Conservation (phyloP, 2,888 invertebrate genomes). For the Orthosia gracilis region DNA sequence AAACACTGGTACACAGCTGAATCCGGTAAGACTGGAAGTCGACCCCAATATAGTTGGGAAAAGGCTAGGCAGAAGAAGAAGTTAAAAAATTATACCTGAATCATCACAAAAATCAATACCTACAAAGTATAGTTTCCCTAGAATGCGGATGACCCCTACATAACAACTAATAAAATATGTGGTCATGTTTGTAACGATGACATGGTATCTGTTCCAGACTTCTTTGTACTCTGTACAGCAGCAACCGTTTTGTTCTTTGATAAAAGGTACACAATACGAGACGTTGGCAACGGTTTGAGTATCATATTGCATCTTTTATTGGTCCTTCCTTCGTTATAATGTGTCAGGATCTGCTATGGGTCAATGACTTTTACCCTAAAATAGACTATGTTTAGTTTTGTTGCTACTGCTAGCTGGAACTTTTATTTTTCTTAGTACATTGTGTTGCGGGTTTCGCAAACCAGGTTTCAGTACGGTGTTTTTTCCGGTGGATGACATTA, state of each 20-base stretch:
- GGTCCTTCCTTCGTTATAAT: neutral
- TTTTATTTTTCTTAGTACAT: conserved; percentile 1
- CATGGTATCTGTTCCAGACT: conserved; percentile 37
- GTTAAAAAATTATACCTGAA: neutral
- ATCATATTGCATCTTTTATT: conserved; percentile 33
- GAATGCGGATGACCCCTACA: neutral
- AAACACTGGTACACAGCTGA: too few relatives aligned
- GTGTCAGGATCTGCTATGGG: neutral
- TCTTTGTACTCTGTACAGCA: conserved; percentile 40
- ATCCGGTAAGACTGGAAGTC: too few relatives aligned
- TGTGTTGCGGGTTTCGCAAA: neutral
- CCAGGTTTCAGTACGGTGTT: conserved; percentile 20
- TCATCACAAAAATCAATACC: neutral
- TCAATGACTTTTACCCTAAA: neutral
- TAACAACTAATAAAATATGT: conserved; percentile 1
- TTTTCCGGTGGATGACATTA: conserved; percentile 22
- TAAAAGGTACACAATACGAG: conserved; percentile 35
- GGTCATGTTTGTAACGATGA: neutral
- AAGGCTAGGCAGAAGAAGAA: too few relatives aligned
- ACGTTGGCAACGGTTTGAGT: neutral
- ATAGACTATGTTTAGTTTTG: too few relatives aligned
- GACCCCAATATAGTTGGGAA: too few relatives aligned
- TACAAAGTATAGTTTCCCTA: neutral
- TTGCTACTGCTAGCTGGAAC: neutral
- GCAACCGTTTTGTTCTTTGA: conserved; percentile 49